Evolutionary conservation across 2,113 vertebrate species (phyloP).

Genomic region (cattle (Bos taurus)): DNA sequence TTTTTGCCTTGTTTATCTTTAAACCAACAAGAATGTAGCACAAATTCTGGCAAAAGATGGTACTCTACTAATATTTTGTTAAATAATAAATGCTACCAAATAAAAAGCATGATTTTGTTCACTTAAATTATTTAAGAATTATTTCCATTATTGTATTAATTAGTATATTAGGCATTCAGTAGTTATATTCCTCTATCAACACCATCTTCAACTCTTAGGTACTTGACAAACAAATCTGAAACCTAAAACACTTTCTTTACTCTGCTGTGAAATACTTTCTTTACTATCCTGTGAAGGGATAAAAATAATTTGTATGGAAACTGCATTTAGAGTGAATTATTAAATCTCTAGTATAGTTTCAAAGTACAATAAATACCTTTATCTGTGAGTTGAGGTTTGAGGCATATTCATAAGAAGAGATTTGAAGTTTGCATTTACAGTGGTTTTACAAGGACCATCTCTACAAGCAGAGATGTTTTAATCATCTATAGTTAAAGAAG

Average conservation of each 20-base stretch:
- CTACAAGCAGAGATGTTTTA: background rate
- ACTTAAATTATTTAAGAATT: background rate
- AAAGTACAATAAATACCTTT: background rate
- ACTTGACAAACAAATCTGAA: background rate
- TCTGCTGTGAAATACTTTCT: background rate
- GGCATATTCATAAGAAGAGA: background rate
- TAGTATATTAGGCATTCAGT: background rate
- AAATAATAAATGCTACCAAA: background rate
- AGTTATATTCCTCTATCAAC: background rate
- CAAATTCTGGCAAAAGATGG: background rate
- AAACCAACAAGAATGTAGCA: background rate
- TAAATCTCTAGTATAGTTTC: background rate
- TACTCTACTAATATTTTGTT: background rate
- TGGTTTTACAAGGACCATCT: background rate
- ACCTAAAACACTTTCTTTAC: background rate
- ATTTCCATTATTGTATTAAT: background rate
- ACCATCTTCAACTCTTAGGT: background rate
- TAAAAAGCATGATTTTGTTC: background rate
- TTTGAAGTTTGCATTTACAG: background rate
- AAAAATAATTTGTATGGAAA: background rate
- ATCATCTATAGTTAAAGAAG: background rate
- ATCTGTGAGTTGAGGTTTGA: background rate
- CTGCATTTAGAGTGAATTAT: background rate
- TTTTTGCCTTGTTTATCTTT: background rate
- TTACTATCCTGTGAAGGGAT: background rate